Conservation (phyloP, 2,797 vertebrate genomes). For the Sebastes paucispinis region DNA sequence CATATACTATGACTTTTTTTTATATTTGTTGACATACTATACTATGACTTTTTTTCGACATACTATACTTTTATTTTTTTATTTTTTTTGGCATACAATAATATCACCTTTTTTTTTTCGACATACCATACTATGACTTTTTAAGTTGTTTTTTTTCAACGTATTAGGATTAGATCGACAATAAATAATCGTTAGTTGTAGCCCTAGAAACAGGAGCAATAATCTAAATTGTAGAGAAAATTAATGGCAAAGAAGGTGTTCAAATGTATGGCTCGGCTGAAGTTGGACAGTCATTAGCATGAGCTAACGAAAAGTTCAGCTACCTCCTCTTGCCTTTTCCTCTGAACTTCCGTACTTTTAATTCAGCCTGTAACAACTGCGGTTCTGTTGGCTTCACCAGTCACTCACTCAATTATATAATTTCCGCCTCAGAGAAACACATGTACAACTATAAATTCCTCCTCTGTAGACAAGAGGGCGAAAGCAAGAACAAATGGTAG, state of each 20-base stretch:
- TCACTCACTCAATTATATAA: slow-evolving; percentile 15
- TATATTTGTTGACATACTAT: too few relatives aligned
- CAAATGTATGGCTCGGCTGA: neutral
- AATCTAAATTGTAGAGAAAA: neutral
- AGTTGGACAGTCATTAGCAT: neutral
- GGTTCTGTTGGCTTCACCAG: neutral
- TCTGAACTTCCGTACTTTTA: neutral
- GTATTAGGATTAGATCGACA: too few relatives aligned
- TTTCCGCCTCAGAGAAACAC: slow-evolving; percentile 15
- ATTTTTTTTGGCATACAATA: too few relatives aligned
- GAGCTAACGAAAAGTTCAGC: neutral
- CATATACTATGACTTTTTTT: too few relatives aligned
- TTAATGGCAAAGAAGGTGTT: neutral
- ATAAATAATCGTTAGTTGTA: too few relatives aligned
- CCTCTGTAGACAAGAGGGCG: neutral
- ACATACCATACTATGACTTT: too few relatives aligned
- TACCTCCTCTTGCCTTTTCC: neutral
- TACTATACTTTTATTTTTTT: too few relatives aligned
- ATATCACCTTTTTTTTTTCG: too few relatives aligned
- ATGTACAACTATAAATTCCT: slow-evolving; percentile 11
- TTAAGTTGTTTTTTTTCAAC: too few relatives aligned
- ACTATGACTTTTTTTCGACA: too few relatives aligned
- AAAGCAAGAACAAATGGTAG: slow-evolving; percentile 31
- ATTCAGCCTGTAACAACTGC: neutral
- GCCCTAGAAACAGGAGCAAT: too few relatives aligned